A percentile compares a stretch with the other conserved stretches of the same genome.
These are phyloP conservation scores for Calephelis virginiensis DNA, from an alignment of 1,140 invertebrate genomes.

Conservation along the genomic window DNA sequence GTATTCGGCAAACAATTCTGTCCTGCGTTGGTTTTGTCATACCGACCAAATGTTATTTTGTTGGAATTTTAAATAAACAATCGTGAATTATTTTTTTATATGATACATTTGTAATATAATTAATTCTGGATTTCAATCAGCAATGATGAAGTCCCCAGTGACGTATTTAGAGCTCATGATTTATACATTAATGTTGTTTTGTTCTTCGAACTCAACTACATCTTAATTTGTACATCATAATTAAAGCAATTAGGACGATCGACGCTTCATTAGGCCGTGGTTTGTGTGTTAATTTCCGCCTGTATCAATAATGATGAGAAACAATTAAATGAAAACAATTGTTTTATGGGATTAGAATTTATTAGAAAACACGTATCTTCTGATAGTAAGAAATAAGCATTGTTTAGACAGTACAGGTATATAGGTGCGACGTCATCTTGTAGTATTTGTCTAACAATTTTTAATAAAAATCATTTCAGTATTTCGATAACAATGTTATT, in stretches of 20 bases:
- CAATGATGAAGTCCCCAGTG: constrained; percentile 40
- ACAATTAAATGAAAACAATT: background rate
- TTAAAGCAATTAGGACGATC: constrained; percentile 51
- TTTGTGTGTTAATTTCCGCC: constrained; percentile 10
- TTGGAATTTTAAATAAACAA: constrained; percentile 75
- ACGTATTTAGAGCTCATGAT: constrained; percentile 48
- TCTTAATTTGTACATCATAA: constrained; percentile 71
- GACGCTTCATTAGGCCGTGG: constrained; percentile 5
- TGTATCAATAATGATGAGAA: background rate
- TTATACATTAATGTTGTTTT: constrained; percentile 67
- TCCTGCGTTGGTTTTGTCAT: constrained; percentile 72
- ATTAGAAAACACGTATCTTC: too few species aligned
- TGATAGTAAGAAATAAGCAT: too few species aligned
- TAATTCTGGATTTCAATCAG: constrained; percentile 64
- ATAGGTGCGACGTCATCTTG: too few species aligned
- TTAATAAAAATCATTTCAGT: too few species aligned
- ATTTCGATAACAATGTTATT: too few species aligned
- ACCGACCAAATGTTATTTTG: constrained; percentile 75
- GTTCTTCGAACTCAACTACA: constrained; percentile 41
- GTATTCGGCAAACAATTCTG: constrained; percentile 72
- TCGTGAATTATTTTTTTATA: constrained; percentile 54
- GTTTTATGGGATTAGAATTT: too few species aligned
- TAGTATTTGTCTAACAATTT: too few species aligned
- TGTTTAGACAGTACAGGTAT: too few species aligned
- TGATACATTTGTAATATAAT: constrained; percentile 59